Percentiles rank a stretch among this genome's conserved stretches.
Evolutionary conservation across 1,140 invertebrate species (phyloP).

Genomic region (Lamellibrachia luymesi): DNA sequence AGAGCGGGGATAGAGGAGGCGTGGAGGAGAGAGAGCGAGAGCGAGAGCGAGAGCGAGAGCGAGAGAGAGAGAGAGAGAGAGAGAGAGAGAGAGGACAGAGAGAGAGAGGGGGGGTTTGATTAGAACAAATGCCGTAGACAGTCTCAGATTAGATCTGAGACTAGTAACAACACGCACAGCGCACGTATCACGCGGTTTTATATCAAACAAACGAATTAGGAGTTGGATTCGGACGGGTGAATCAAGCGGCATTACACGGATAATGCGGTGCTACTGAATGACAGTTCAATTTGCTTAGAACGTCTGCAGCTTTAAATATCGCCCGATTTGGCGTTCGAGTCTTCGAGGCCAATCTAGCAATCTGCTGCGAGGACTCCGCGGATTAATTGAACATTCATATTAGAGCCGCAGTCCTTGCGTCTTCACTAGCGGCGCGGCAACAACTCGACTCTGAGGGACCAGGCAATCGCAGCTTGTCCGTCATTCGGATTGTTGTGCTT

Average conservation of each 20-base stretch:
- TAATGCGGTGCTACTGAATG: neutral
- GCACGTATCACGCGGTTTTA: neutral
- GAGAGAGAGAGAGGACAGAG: too few species aligned
- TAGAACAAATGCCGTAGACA: neutral
- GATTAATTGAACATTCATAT: neutral
- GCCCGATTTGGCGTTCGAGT: neutral
- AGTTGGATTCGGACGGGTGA: neutral
- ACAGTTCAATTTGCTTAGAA: neutral
- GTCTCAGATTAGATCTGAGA: neutral
- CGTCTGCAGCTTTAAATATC: constrained; percentile 4
- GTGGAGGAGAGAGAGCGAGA: neutral
- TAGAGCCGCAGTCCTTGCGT: neutral
- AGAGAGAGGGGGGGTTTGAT: neutral
- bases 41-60: neutral
- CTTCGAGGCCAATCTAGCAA: neutral
- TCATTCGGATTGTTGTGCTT: neutral
- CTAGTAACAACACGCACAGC: neutral
- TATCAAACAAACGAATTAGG: neutral
- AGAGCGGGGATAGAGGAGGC: neutral
- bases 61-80: too few species aligned
- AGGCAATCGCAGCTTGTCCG: neutral
- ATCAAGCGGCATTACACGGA: constrained; percentile 3
- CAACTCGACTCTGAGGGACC: neutral
- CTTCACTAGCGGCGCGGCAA: neutral
- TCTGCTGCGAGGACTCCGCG: neutral